phyloP scores from a whole-genome alignment of 2,797 vertebrate species.

The Thamnophis elegans region DNA sequence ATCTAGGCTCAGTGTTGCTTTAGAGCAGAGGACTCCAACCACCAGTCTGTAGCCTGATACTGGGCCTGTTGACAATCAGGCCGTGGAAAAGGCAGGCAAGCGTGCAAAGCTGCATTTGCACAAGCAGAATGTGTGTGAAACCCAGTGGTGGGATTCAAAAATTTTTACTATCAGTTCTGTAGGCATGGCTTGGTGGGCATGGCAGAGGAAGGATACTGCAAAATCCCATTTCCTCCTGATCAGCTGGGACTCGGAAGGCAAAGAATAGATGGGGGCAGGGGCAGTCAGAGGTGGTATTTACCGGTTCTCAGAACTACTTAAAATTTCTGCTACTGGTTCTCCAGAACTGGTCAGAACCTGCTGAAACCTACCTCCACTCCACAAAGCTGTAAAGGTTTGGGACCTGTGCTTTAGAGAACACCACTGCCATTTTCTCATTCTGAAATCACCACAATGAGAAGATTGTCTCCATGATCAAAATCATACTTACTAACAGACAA shows the following conservation, averaged over 20 bases:
- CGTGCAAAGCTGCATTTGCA: neutral
- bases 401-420: neutral
- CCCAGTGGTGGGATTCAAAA: no score
- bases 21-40: neutral
- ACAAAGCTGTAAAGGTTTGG: neutral
- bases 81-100: neutral
- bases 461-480: neutral
- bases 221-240: no score
- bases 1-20: neutral
- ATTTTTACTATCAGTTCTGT: no score
- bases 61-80: neutral
- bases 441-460: neutral
- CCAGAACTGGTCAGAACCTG: no score
- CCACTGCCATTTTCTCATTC: neutral
- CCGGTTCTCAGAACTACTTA: no score
- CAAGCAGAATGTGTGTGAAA: neutral
- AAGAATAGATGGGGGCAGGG: no score
- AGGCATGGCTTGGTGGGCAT: no score
- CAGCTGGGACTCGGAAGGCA: no score
- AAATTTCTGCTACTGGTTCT: no score
- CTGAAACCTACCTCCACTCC: neutral
- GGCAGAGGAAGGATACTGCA: no score
- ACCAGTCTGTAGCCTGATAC: neutral
- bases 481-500: neutral
- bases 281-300: no score